These are phyloP conservation scores for Eristalis tenax DNA, from an alignment of 2,888 invertebrate species.

Conservation along the genomic window DNA sequence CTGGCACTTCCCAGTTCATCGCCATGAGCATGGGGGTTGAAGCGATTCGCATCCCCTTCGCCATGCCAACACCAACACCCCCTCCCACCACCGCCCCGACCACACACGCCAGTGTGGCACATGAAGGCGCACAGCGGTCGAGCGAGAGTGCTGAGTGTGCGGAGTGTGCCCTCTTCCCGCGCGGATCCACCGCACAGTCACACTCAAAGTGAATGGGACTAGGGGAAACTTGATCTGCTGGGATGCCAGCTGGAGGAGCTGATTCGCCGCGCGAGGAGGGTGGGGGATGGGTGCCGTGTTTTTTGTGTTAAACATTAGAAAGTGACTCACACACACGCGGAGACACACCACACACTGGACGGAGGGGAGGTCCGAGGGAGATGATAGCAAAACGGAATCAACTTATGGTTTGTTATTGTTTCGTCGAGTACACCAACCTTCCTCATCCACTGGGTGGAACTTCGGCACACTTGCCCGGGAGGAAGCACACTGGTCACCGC, in stretches of 20 bases:
- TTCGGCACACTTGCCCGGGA: slow-evolving; percentile 1
- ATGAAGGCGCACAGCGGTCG: background rate
- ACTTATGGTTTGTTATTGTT: slow-evolving; percentile 48
- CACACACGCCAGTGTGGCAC: background rate
- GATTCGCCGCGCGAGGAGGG: slow-evolving; percentile 4
- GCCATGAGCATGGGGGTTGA: background rate
- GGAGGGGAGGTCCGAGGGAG: too few species aligned
- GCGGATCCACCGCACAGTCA: background rate
- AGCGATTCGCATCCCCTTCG: background rate
- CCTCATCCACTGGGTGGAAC: background rate
- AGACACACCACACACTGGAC: background rate
- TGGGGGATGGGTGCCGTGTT: slow-evolving; percentile 19
- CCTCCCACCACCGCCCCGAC: too few species aligned
- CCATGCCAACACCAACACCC: background rate
- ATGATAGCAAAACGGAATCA: slow-evolving; percentile 32
- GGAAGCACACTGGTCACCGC: too few species aligned
- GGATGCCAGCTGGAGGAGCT: background rate
- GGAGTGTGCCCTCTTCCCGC: background rate
- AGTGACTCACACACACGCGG: slow-evolving; percentile 53
- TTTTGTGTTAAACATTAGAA: slow-evolving; percentile 59
- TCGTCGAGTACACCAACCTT: slow-evolving; percentile 6
- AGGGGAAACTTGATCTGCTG: background rate
- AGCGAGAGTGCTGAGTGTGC: too few species aligned
- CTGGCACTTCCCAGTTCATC: background rate
- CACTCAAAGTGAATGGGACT: background rate